Conservation (phyloP, 2,113 vertebrate species). For the Tragelaphus scriptus region DNA sequence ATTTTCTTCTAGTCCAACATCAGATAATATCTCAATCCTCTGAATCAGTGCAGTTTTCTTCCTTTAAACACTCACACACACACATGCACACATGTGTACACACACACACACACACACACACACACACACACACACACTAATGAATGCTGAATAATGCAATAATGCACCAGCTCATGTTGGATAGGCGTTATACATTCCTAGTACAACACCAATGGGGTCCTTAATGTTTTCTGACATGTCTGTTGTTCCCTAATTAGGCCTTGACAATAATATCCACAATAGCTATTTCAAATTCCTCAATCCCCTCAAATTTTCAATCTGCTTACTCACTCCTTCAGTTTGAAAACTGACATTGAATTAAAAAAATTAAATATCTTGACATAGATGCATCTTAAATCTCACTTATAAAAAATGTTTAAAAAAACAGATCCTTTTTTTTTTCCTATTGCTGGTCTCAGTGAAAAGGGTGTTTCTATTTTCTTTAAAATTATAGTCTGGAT, state of each 20-base stretch:
- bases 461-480: background rate
- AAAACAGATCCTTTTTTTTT: background rate
- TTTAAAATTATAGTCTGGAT: background rate
- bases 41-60: background rate
- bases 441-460: background rate
- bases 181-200: background rate
- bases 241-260: background rate
- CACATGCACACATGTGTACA: too few relatives aligned
- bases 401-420: background rate
- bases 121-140: background rate
- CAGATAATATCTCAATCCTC: accelerated
- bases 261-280: background rate
- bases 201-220: too few relatives aligned
- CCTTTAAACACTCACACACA: background rate
- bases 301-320: background rate
- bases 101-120: background rate
- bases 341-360: background rate
- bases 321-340: background rate
- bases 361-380: background rate
- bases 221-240: background rate
- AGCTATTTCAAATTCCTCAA: background rate
- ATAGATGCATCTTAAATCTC: background rate
- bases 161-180: background rate
- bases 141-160: background rate
- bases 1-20: background rate